Evolutionary conservation across 1,140 invertebrate species (phyloP).

Genomic region (Pentalonia nigronervosa): DNA sequence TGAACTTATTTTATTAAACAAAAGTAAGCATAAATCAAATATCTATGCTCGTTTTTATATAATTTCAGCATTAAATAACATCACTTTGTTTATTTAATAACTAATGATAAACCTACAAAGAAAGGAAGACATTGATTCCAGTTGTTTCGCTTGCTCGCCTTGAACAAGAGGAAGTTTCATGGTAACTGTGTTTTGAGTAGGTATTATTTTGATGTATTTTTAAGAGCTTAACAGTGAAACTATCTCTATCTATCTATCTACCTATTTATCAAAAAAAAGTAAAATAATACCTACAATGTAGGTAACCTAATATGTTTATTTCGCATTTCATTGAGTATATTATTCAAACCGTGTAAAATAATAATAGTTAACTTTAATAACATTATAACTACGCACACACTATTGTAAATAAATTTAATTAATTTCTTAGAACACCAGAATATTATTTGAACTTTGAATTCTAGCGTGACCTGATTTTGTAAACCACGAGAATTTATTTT

Average conservation of each 20-base stretch:
- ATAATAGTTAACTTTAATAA: not conserved
- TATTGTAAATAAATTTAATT: not conserved
- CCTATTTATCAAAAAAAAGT: not conserved
- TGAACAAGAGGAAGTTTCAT: not conserved
- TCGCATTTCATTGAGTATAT: not conserved
- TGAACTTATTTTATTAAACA: not conserved
- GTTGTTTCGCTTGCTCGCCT: not conserved
- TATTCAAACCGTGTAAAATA: not conserved
- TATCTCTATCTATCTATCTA: not conserved
- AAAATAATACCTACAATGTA: not conserved
- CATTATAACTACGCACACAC: not conserved
- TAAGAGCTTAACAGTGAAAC: not conserved
- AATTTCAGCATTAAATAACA: not conserved
- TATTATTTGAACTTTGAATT: conserved; percentile 18
- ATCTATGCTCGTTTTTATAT: not conserved
- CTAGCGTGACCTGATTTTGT: not conserved
- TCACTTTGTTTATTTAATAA: not conserved
- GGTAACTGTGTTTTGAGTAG: not conserved
- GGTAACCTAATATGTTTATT: not conserved
- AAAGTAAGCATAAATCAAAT: not conserved
- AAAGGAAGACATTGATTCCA: not conserved
- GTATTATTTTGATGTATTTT: not conserved
- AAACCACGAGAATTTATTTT: not conserved
- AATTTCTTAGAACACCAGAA: not conserved
- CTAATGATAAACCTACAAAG: not conserved